Percentiles rank a stretch among this genome's conserved stretches.
Evolutionary conservation across 2,888 invertebrate genomes (phyloP).

Genomic region (Nomada flava): DNA sequence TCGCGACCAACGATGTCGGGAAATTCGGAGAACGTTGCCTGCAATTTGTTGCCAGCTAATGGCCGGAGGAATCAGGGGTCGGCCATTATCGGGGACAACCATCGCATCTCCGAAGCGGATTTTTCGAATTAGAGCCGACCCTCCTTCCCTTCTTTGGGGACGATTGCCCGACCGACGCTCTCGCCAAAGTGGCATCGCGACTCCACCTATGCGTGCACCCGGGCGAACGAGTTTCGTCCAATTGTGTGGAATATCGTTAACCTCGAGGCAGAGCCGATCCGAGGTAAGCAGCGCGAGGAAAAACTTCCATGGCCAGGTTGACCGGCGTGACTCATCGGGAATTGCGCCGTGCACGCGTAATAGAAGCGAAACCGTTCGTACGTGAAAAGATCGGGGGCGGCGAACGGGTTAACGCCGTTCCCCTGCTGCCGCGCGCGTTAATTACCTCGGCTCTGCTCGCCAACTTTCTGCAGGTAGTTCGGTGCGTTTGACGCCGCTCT

Average conservation of each 20-base stretch:
- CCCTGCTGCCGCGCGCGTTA: constrained; percentile 45
- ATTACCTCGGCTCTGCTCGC: constrained; percentile 32
- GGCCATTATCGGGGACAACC: constrained; percentile 9
- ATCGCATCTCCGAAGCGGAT: background rate
- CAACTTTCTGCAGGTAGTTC: constrained; percentile 47
- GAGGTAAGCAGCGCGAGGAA: constrained; percentile 26
- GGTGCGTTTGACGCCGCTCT: constrained; percentile 52
- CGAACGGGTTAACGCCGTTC: constrained; percentile 37
- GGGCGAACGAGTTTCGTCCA: constrained; percentile 42
- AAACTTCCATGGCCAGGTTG: constrained; percentile 20
- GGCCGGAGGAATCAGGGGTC: background rate
- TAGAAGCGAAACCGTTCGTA: constrained; percentile 58
- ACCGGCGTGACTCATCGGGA: constrained; percentile 45
- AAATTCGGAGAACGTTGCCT: constrained; percentile 28
- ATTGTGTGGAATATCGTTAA: constrained; percentile 37
- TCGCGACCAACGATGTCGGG: background rate
- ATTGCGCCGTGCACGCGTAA: constrained; percentile 38
- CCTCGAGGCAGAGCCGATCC: constrained; percentile 15
- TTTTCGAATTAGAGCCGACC: background rate
- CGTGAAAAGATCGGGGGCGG: constrained; percentile 38
- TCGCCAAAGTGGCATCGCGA: background rate
- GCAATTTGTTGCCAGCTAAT: constrained; percentile 37
- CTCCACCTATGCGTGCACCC: background rate
- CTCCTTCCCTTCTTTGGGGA: background rate
- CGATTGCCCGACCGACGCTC: background rate